Conservation (phyloP, 2,113 vertebrate genomes). For the Fulmarus glacialis region DNA sequence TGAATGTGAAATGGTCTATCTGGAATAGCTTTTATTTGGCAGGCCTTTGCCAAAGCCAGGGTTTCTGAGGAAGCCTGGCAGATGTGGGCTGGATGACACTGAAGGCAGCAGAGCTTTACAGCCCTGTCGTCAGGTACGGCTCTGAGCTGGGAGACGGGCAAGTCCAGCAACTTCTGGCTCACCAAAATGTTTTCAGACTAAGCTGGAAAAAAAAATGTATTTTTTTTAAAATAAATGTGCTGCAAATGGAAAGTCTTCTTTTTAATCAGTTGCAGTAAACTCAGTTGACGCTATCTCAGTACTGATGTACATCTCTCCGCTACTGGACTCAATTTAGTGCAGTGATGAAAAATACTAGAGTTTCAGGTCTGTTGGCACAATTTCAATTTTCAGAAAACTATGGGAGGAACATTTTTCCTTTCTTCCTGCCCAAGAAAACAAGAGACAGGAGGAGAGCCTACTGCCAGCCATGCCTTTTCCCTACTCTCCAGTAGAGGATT, state of each 20-base stretch:
- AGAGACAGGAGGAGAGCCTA: not conserved
- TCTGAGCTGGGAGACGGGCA: not conserved
- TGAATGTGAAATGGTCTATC: not conserved
- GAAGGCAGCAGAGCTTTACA: not conserved
- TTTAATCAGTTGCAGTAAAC: not conserved
- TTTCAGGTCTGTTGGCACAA: not conserved
- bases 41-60: not conserved
- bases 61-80: not conserved
- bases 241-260: not conserved
- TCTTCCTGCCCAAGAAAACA: slow-evolving; percentile 1
- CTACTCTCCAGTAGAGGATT: not conserved
- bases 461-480: not conserved
- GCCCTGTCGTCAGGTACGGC: not conserved
- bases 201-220: not conserved
- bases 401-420: not conserved
- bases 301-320: not conserved
- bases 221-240: not conserved
- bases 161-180: not conserved
- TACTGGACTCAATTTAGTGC: not conserved
- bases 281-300: not conserved
- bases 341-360: not conserved
- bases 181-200: not conserved
- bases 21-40: not conserved
- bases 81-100: not conserved
- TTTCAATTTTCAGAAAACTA: not conserved